phyloP scores from a whole-genome alignment of 2,888 invertebrate genomes.

The Iselma pallidipennis region DNA sequence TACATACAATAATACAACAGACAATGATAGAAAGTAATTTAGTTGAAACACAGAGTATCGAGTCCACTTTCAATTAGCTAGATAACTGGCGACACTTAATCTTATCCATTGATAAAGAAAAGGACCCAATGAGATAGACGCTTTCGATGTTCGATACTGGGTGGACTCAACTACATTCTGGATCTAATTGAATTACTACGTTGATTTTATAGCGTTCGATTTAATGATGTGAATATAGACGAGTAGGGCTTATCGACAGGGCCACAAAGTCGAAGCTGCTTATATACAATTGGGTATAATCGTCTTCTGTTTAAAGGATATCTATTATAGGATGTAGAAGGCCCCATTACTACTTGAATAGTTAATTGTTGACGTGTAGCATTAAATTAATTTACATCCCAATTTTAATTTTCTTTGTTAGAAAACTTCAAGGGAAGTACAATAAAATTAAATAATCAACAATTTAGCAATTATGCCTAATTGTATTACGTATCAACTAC shows the following conservation, averaged over 20 bases:
- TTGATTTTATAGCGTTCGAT: constrained; percentile 4
- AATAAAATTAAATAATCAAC: no score
- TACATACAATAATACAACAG: constrained; percentile 9
- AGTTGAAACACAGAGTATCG: constrained; percentile 20
- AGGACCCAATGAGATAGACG: constrained; percentile 38
- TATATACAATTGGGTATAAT: not conserved
- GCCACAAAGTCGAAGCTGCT: not conserved
- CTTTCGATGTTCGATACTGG: constrained; percentile 1
- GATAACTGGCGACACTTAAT: constrained; percentile 48
- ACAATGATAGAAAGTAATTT: constrained; percentile 14
- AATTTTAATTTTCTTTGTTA: no score
- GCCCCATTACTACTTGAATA: no score
- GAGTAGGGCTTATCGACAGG: not conserved
- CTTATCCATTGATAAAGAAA: constrained; percentile 46
- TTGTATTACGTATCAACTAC: no score
- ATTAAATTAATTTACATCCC: no score
- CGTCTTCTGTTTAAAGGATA: not conserved
- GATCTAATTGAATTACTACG: constrained; percentile 27
- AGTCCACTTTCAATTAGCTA: constrained; percentile 51
- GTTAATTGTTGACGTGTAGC: not conserved
- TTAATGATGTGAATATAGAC: constrained; percentile 6
- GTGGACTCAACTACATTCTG: constrained; percentile 17
- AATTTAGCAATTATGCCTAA: no score
- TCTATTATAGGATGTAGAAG: not conserved
- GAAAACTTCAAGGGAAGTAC: no score